Base-by-base conservation (phyloP, 2,113 vertebrate species). In the Esox niger region DNA sequence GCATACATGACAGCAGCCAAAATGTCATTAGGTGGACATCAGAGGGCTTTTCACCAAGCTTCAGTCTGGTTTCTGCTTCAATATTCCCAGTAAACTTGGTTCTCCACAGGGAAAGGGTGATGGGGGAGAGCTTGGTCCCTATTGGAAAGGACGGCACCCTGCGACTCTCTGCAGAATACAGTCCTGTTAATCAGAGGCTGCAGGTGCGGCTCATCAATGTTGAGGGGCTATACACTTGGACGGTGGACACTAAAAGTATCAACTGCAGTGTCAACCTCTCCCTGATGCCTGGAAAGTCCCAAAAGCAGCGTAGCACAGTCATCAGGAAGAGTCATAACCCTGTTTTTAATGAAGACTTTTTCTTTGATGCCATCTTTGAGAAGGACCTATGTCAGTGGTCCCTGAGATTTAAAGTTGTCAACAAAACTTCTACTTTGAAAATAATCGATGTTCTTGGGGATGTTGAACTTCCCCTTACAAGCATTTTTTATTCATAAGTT, bases 291-390 rank as follows among this genome's bases (percentile, higher is more conserved):
- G 93, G 94, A 38, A 94, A 95, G 78, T 57, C 89, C 26, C 92
- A 94, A 81, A 94, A 95, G 78, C 94, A 95, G 70, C 90, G 91
- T 56, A 94, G 94, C 84, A 93, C 92, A 0, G 89, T 94, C 54
- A 93, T 97, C 70, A 89, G 93, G 74, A 93, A 90, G 70, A 96
- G 94, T 84, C 93, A 92, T 23, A 94, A 95, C 76, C 94, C 94
- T 0, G 93, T 95, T 72, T 93, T 96, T 73, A 95, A 95, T 49
- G 93, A 95, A 82, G 95, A 96, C 87, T 95, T 96, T 73, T 95
- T 94, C 88, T 94, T 96, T 61, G 93, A 96, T 4, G 77, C 90
- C 0, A 83, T 96, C 58, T 76, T 90, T 0, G 92, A 93, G 66
- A 90, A 94, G 1, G 89, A 95, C 68, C 79, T 95, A 33, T 70